Percentiles rank a stretch among this genome's conserved stretches.
phyloP scores from a whole-genome alignment of 2,113 vertebrate genomes.

The Amia ocellicauda region DNA sequence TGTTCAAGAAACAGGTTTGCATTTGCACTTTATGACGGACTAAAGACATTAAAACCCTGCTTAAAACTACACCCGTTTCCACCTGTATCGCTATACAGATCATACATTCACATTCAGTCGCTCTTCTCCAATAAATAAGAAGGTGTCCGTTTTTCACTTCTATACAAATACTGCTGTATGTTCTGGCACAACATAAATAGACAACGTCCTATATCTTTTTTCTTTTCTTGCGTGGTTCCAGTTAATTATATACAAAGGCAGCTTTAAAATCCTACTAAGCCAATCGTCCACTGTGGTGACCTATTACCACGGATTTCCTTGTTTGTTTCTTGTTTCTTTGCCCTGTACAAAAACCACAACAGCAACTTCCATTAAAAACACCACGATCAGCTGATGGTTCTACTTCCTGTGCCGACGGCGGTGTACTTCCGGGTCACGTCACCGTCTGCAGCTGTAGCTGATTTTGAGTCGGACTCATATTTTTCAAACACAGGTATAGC shows the following conservation, averaged over 20 bases:
- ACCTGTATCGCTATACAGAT: not conserved
- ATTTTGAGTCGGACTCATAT: not conserved
- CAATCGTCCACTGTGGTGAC: not conserved
- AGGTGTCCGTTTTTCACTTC: not conserved
- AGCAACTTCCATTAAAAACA: constrained; percentile 67
- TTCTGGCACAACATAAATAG: constrained; percentile 35
- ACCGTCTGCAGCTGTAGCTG: no score
- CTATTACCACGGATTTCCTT: constrained; percentile 24
- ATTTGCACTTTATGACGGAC: no score
- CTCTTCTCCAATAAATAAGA: constrained; percentile 3
- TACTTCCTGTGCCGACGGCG: constrained; percentile 52
- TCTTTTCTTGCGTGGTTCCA: constrained; percentile 38
- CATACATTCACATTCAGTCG: constrained; percentile 10
- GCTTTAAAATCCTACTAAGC: not conserved
- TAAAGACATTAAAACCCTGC: no score
- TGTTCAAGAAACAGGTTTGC: not conserved
- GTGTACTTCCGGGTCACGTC: constrained; percentile 28
- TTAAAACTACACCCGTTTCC: constrained; percentile 10
- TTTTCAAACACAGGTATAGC: no score
- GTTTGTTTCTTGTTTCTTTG: constrained; percentile 12
- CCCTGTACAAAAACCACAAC: constrained; percentile 38
- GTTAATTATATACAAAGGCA: constrained; percentile 5
- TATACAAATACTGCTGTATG: constrained; percentile 16
- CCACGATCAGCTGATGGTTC: constrained; percentile 67
- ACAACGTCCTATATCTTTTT: constrained; percentile 26